These are phyloP conservation scores for Pseudorhiza aurosa DNA, from an alignment of 30 jellyfish, hydroid and myxozoan species.

Conservation along the genomic window DNA sequence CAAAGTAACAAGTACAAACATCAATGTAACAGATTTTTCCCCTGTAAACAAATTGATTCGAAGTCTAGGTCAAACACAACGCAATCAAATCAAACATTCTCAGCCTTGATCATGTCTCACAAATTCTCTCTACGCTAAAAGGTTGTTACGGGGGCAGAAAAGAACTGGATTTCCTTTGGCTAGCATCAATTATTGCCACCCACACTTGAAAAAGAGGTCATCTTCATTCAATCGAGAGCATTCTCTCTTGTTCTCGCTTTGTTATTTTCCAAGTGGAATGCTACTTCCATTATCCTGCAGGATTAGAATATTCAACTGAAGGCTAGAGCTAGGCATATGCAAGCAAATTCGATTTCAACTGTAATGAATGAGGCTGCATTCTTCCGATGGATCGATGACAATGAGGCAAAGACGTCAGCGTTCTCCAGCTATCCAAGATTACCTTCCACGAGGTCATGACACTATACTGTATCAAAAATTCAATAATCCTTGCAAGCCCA, in stretches of 20 bases:
- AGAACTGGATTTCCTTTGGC: constrained; percentile 37
- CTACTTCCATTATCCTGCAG: not conserved
- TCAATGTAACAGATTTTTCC: no score
- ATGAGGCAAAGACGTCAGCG: no score
- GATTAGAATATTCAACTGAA: not conserved
- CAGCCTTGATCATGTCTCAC: not conserved
- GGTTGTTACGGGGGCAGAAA: constrained; percentile 5
- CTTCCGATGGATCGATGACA: no score
- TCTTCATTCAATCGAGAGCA: not conserved
- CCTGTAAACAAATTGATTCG: not conserved
- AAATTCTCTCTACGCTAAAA: not conserved
- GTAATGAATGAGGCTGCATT: not conserved
- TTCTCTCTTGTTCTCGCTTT: not conserved
- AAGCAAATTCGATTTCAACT: not conserved
- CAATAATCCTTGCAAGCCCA: not conserved
- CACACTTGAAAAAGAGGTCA: constrained; percentile 63
- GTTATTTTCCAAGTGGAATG: not conserved
- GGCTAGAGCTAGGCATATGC: not conserved
- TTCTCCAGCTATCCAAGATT: not conserved
- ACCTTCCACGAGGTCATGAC: not conserved
- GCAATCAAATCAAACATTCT: constrained; percentile 13
- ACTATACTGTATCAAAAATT: not conserved
- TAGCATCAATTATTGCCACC: constrained; percentile 24
- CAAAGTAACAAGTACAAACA: not conserved
- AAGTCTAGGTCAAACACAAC: constrained; percentile 21